These are phyloP conservation scores for Gandaritis pyraliata DNA, from an alignment of 2,888 invertebrate genomes.

Conservation along the genomic window DNA sequence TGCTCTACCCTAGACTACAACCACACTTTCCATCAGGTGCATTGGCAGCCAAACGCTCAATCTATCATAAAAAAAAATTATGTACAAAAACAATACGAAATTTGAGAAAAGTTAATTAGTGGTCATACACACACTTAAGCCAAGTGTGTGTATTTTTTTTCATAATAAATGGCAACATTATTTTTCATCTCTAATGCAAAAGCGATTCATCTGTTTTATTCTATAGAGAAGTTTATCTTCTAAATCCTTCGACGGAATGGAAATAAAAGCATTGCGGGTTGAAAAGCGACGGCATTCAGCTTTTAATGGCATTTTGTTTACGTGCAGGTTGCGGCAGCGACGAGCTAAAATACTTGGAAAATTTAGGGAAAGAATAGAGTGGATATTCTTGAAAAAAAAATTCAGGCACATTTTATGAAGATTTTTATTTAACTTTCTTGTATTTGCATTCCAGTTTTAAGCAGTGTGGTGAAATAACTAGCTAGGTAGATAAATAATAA, in stretches of 20 bases:
- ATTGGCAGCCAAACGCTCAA: no score
- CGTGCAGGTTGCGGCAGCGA: constrained; percentile 51
- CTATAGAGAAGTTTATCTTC: constrained; percentile 34
- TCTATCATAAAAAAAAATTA: no score
- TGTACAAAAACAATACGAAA: no score
- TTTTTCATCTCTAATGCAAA: constrained; percentile 7
- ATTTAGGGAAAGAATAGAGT: constrained; percentile 43
- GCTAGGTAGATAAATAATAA: no score
- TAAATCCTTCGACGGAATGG: constrained; percentile 46
- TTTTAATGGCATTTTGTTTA: constrained; percentile 67
- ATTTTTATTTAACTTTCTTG: no score
- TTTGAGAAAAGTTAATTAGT: no score
- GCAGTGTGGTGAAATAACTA: no score
- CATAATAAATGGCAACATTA: constrained; percentile 12
- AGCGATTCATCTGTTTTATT: constrained; percentile 19
- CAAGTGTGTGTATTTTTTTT: no score
- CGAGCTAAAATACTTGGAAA: constrained; percentile 38
- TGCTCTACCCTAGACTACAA: no score
- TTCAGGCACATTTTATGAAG: no score
- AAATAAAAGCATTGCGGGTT: constrained; percentile 52
- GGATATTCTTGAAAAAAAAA: constrained; percentile 31
- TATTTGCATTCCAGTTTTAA: no score
- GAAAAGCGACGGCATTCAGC: constrained; percentile 57
- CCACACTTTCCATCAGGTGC: no score
- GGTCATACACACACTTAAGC: background rate